Percentiles rank a stretch among this genome's conserved stretches.
Conservation (phyloP, 2,797 vertebrate species). For the Mionectes olivaceus region DNA sequence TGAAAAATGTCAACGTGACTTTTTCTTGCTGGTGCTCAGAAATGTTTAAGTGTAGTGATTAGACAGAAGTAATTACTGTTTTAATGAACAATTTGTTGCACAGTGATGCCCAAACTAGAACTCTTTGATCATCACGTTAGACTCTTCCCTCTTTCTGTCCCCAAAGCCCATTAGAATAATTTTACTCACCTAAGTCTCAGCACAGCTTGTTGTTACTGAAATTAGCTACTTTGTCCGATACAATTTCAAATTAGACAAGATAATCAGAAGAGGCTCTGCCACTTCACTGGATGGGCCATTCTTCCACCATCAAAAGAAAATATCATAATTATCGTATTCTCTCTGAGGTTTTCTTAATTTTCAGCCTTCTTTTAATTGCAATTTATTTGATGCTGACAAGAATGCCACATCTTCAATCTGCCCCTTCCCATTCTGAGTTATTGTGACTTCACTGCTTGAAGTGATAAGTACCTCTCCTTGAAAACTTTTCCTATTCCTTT, state of each 20-base stretch:
- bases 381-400: background rate
- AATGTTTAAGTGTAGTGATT: constrained; percentile 14
- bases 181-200: background rate
- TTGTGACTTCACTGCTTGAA: background rate
- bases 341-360: background rate
- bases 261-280: constrained; percentile 24
- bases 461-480: background rate
- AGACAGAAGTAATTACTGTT: constrained; percentile 4
- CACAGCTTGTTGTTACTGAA: constrained; percentile 31
- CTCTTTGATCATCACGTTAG: constrained; percentile 25
- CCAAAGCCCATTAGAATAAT: constrained; percentile 35
- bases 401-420: background rate
- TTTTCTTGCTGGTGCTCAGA: background rate
- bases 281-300: constrained; percentile 9
- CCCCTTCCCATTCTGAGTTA: background rate
- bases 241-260: constrained; percentile 15
- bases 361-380: background rate
- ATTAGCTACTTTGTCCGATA: constrained; percentile 20
- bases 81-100: constrained; percentile 46
- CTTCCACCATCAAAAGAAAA: constrained; percentile 13
- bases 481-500: background rate
- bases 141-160: constrained; percentile 18
- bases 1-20: background rate
- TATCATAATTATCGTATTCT: background rate
- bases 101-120: background rate